Base-by-base conservation (phyloP, 1,140 invertebrate genomes). In the Mya arenaria region DNA sequence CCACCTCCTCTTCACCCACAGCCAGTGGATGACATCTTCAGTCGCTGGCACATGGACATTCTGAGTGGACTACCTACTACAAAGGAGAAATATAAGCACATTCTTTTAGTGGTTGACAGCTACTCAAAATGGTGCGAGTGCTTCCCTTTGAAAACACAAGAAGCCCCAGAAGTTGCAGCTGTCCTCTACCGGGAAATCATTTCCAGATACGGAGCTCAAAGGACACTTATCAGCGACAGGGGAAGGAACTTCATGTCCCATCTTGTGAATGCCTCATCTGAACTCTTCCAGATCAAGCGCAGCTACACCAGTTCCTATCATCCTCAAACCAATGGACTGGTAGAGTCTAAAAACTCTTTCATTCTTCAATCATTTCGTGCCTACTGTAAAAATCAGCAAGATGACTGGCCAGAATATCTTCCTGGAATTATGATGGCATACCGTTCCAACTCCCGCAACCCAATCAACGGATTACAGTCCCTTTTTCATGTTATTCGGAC, bases 181-280 rank as follows among this genome's bases (percentile, higher is more conserved):
- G 60, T 85, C 37, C 69, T 86, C 5, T 88, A 81, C 41, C 41
- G 41, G n/a, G 73, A 88, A 41, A 82, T 88, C 1, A 84, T 87
- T 69, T 55, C 72, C 5, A 8, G 69, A n/a, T 86, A 77, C 69
- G 87, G 87, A 30, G 75, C 71, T n/a, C 84, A 84, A 60, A 44
- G 66, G 41, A 25, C 55, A 2, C 34, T 87, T 4, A 15, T 87
- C 0, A 41, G 44, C 58, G 84, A 88, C 36, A 41, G 84, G 66
- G 84, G 86, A 17, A 19, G 30, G 41, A 66, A 83, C 15, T 88
- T 88, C 62, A 72, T 84, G 60, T 84, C 77, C 5, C 73, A 83
- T 44, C 37, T 88, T 19, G 84, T 87, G 17, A 56, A 58, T 10
- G 79, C 83, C 19, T 36, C 86, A 6, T 86, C 84, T 66, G 78